These are phyloP conservation scores for Platycheirus rosarum DNA, from an alignment of 2,888 invertebrate genomes.

Conservation along the genomic window DNA sequence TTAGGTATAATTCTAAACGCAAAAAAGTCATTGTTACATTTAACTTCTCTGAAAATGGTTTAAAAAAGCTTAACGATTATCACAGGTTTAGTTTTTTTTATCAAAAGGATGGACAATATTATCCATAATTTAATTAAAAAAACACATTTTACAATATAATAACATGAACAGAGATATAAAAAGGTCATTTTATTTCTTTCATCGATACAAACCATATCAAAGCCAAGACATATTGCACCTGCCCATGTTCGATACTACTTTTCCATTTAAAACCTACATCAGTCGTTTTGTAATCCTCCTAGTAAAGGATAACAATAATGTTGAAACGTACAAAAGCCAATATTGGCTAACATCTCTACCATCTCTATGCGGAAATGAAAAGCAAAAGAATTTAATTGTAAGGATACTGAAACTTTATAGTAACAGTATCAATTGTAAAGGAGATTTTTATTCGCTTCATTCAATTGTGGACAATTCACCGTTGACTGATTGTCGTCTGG, in stretches of 20 bases:
- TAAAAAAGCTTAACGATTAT: too few relatives aligned
- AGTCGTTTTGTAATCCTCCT: constrained; percentile 1
- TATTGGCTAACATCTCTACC: constrained; percentile 52
- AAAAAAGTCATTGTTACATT: too few relatives aligned
- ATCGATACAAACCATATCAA: not conserved
- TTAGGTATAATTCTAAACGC: too few relatives aligned
- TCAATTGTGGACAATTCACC: constrained; percentile 65
- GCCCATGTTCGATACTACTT: constrained; percentile 56
- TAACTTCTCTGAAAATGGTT: too few relatives aligned
- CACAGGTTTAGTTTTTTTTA: too few relatives aligned
- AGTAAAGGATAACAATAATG: constrained; percentile 50
- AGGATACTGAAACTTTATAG: constrained; percentile 51
- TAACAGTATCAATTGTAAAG: constrained; percentile 37
- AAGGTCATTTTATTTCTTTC: too few relatives aligned
- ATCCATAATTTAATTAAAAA: too few relatives aligned
- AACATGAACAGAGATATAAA: too few relatives aligned
- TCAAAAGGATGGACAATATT: too few relatives aligned
- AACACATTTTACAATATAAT: too few relatives aligned
- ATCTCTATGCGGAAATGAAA: not conserved
- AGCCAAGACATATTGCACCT: constrained; percentile 61
- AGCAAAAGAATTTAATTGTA: constrained; percentile 11
- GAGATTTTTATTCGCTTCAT: constrained; percentile 60
- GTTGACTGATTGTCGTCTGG: constrained; percentile 57
- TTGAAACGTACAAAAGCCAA: constrained; percentile 50
- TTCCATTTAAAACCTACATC: constrained; percentile 49